phyloP scores from a whole-genome alignment of 2,113 vertebrate species.

The Cheilinus undulatus region DNA sequence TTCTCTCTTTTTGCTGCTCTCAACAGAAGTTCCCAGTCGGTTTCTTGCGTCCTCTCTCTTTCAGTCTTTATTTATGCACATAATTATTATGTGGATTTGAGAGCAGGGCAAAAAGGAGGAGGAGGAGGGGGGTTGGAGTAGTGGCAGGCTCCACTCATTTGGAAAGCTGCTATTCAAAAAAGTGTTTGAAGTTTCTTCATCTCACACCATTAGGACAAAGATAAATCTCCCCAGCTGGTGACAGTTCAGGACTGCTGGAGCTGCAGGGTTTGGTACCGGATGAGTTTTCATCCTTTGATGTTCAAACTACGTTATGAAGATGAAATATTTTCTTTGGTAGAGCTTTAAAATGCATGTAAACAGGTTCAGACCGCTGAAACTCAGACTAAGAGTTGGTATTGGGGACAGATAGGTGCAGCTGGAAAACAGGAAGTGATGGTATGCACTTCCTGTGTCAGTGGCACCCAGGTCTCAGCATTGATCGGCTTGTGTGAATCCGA shows the following conservation, averaged over 20 bases:
- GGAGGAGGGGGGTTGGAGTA: neutral
- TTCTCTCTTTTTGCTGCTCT: neutral
- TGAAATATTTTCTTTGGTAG: neutral
- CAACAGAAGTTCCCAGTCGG: neutral
- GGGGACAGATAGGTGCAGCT: too few relatives aligned
- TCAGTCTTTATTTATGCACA: constrained; percentile 38
- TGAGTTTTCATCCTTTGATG: neutral
- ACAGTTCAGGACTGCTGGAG: neutral
- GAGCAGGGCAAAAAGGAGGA: neutral
- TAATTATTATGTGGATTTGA: constrained; percentile 57
- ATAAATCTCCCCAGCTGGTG: neutral
- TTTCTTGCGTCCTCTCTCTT: neutral
- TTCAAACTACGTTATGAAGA: too few relatives aligned
- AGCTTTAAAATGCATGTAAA: neutral
- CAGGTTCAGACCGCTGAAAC: too few relatives aligned
- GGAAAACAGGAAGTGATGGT: too few relatives aligned
- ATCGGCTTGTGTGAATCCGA: too few relatives aligned
- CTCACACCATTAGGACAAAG: constrained; percentile 10
- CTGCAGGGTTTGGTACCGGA: neutral
- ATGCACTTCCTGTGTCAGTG: too few relatives aligned
- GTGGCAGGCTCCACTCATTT: neutral
- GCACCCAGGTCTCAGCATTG: too few relatives aligned
- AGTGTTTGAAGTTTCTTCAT: constrained; percentile 13
- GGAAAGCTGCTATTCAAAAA: constrained; percentile 35
- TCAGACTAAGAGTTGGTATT: too few relatives aligned